Conservation (phyloP, 2,113 vertebrate species). For the Menura novaehollandiae region DNA sequence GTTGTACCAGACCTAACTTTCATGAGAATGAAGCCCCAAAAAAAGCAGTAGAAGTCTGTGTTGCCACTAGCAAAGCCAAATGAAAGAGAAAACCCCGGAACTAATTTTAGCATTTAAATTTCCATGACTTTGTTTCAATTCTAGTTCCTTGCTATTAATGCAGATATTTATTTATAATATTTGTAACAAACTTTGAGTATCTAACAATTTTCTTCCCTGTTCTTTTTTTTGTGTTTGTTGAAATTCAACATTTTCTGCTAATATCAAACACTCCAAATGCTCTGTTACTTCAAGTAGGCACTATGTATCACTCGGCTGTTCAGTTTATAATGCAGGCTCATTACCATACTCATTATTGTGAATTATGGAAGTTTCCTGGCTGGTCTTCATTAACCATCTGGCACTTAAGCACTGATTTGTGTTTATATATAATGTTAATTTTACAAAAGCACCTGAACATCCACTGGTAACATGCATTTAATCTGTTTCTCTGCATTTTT, state of each 20-base stretch:
- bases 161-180: neutral
- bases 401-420: constrained; percentile 74
- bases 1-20: neutral
- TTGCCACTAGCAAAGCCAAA: neutral
- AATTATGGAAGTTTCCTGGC: constrained; percentile 74
- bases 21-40: neutral
- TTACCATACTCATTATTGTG: constrained; percentile 77
- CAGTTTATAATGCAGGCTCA: constrained; percentile 69
- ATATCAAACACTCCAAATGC: constrained; percentile 47
- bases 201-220: neutral
- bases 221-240: neutral
- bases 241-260: constrained; percentile 38
- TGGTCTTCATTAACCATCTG: constrained; percentile 80
- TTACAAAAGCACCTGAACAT: constrained; percentile 72
- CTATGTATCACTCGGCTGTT: constrained; percentile 56
- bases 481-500: constrained; percentile 63
- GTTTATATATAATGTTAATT: constrained; percentile 68
- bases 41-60: neutral
- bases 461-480: constrained; percentile 51
- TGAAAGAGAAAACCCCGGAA: neutral
- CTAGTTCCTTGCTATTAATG: constrained; percentile 2
- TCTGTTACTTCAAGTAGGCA: constrained; percentile 70
- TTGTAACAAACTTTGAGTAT: neutral
- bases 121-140: constrained; percentile 19
- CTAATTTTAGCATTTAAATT: constrained; percentile 7